Evolutionary conservation across 1,140 invertebrate species (phyloP).

Genomic region (Sycophila sp.): DNA sequence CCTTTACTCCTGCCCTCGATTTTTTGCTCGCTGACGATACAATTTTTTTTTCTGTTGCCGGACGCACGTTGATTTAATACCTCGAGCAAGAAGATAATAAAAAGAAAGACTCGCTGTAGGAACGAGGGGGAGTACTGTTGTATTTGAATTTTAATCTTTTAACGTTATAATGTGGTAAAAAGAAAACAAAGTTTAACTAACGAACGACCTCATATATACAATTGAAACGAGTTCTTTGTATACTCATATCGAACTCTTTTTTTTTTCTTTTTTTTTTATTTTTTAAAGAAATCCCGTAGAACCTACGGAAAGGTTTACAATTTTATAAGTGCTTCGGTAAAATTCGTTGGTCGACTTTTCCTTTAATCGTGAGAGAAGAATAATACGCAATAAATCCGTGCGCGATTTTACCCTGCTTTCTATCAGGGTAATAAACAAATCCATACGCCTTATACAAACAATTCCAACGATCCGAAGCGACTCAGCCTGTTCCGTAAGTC

Average conservation of each 20-base stretch:
- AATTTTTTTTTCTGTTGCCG: background rate
- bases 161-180: constrained; percentile 27
- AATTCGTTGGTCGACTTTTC: too few species aligned
- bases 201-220: constrained; percentile 22
- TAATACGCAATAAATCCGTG: too few species aligned
- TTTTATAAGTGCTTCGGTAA: too few species aligned
- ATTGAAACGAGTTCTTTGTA: constrained; percentile 1
- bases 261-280: too few species aligned
- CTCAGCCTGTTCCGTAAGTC: constrained; percentile 22
- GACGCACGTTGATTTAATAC: background rate
- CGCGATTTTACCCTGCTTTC: too few species aligned
- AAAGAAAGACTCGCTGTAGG: background rate
- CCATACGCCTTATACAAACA: too few species aligned
- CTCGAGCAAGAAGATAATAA: background rate
- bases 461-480: too few species aligned
- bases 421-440: too few species aligned
- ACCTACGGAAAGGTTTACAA: background rate
- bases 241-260: constrained; percentile 16
- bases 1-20: background rate
- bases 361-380: too few species aligned
- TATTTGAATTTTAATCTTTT: constrained; percentile 4
- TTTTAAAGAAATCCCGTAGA: constrained; percentile 27
- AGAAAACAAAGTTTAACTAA: constrained; percentile 21
- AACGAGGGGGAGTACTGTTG: constrained; percentile 1
- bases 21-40: background rate